A percentile compares a stretch with the other conserved stretches of the same genome.
Conservation (phyloP, 2,797 vertebrate species). For the Tapirus indicus region DNA sequence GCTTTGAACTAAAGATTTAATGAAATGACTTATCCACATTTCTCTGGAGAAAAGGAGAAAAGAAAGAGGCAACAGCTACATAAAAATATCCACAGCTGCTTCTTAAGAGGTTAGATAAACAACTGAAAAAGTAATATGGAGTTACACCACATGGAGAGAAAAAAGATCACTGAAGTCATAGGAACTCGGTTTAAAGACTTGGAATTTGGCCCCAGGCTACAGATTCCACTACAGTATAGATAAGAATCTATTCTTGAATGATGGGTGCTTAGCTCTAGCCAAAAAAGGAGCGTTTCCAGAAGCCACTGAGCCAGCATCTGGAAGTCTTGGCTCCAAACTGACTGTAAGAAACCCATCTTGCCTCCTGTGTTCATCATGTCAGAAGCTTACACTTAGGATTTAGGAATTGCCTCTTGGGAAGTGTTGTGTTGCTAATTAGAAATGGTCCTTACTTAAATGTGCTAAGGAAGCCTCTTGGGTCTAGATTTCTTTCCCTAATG, state of each 20-base stretch:
- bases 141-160: slow-evolving; percentile 27
- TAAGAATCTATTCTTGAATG: slow-evolving; percentile 58
- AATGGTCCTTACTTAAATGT: slow-evolving; percentile 30
- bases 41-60: slow-evolving; percentile 33
- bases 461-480: neutral
- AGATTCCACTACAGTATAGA: slow-evolving; percentile 4
- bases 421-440: slow-evolving; percentile 56
- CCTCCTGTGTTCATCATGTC: neutral
- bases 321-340: slow-evolving; percentile 30
- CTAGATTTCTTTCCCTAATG: neutral
- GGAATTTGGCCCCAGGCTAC: slow-evolving; percentile 26
- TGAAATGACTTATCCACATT: slow-evolving; percentile 54
- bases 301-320: slow-evolving; percentile 17
- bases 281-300: neutral
- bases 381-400: slow-evolving; percentile 41
- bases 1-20: slow-evolving; percentile 62
- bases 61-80: slow-evolving; percentile 42
- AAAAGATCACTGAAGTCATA: neutral
- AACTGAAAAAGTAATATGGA: slow-evolving; percentile 56
- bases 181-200: slow-evolving; percentile 38
- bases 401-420: slow-evolving; percentile 51
- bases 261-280: neutral
- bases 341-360: slow-evolving; percentile 10
- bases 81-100: slow-evolving; percentile 47
- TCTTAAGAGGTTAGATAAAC: slow-evolving; percentile 45